A percentile compares a stretch with the other conserved stretches of the same genome.
Evolutionary conservation across 2,888 invertebrate species (phyloP).

Genomic region (Synanthedon formicaeformis): DNA sequence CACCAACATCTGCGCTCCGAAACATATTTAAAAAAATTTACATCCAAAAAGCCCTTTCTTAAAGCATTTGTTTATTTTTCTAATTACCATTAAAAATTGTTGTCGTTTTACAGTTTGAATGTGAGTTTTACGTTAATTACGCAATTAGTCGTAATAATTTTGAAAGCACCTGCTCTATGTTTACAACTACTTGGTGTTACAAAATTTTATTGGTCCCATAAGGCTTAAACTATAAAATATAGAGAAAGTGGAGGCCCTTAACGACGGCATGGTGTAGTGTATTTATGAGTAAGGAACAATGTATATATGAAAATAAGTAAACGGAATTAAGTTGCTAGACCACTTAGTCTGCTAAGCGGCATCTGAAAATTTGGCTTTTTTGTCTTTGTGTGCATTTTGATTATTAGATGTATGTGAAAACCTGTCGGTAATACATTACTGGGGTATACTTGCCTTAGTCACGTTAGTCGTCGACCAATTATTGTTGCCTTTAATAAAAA

Average conservation of each 20-base stretch:
- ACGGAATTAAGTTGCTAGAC: too few relatives aligned
- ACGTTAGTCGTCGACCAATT: too few relatives aligned
- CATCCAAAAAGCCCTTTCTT: conserved; percentile 14
- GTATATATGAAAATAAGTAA: too few relatives aligned
- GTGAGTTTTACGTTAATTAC: conserved; percentile 24
- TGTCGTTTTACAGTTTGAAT: conserved; percentile 20
- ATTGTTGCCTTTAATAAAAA: too few relatives aligned
- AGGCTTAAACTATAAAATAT: background rate
- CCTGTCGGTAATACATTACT: too few relatives aligned
- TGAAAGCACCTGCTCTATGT: conserved; percentile 14
- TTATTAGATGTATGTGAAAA: too few relatives aligned
- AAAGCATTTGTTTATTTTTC: conserved; percentile 29
- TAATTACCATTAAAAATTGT: conserved; percentile 24
- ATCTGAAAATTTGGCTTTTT: too few relatives aligned
- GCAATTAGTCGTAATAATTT: conserved; percentile 18
- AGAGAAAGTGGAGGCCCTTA: background rate
- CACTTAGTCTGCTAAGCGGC: too few relatives aligned
- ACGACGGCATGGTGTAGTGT: too few relatives aligned
- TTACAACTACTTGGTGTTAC: background rate
- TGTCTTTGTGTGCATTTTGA: too few relatives aligned
- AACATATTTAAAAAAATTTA: conserved; percentile 6
- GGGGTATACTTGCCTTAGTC: too few relatives aligned
- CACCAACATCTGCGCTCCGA: conserved; percentile 4
- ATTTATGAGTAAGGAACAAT: too few relatives aligned
- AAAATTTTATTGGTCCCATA: background rate